Evolutionary conservation across 2,797 vertebrate species (phyloP), one percentile per base, ranked within the genome.

Genomic region (Lindbergichthys nudifrons): DNA sequence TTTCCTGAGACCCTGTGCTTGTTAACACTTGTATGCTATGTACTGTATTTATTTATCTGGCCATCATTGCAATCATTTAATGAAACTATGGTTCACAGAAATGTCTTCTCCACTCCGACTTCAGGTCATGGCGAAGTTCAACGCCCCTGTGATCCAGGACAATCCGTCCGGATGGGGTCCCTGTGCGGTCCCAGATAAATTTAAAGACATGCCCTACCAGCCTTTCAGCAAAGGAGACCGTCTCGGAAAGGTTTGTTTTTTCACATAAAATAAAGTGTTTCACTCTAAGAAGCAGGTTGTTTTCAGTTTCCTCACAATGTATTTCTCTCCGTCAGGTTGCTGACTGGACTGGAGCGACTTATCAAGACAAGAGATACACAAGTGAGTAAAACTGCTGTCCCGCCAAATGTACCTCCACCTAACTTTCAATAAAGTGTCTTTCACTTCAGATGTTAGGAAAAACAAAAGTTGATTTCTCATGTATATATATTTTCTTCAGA

Each of bases 191-290:
- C 98, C 98, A 0, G 98, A 99, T 58, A 98, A 99, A 89, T 99
- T 99, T 77, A 96, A 96, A 87, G 98, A 99, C 75, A 99, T 99
- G 98, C 98, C 98, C 0, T 99, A 99, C 91, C 98, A 99, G 92
- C 98, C 98, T 0, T 99, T 99, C 92, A 99, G 98, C 86, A 99
- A 99, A 92, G 98, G 98, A 84, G 98, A 99, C 75, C 95, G 98
- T 5, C 95, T 99, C 47, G 98, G 98, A 58, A 99, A 99, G 97
- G 98, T 99, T 42, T 26, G 88, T 65, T 9, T 6, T 4, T 13
- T 56, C 16, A 8, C 18, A 1, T 3, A 19, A 10, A 10, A 7
- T 4, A 11, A 15, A 21, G 3, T 9, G 45, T 1, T 32, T 0
- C 0, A 1, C 11, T 26, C 0, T 23, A 18, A 46, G 2, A 56